A percentile compares a stretch with the other conserved stretches of the same genome.
phyloP scores from a whole-genome alignment of 92 coral and sea anemone genomes.

The Diadumene lineata region DNA sequence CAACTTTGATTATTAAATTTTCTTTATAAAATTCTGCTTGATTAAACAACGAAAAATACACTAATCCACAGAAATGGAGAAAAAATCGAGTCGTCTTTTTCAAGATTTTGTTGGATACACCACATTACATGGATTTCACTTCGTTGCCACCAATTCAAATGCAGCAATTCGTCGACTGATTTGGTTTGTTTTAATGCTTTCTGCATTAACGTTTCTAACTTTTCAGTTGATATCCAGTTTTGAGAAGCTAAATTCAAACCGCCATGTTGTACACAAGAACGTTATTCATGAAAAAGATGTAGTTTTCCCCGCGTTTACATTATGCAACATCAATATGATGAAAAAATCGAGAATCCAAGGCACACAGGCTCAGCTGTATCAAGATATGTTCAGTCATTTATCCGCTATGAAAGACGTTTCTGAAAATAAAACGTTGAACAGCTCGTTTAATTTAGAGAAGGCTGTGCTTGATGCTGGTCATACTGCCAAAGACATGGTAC shows the following conservation, averaged over 20 bases:
- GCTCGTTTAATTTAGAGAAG: too few relatives aligned
- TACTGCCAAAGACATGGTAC: constrained; percentile 42
- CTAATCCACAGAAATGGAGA: too few relatives aligned
- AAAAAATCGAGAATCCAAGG: constrained; percentile 36
- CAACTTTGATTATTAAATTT: too few relatives aligned
- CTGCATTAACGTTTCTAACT: constrained; percentile 1
- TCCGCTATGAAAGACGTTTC: not conserved
- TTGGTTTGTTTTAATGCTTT: constrained; percentile 20
- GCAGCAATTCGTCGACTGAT: constrained; percentile 33
- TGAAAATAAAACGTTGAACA: too few relatives aligned
- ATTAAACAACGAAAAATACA: too few relatives aligned
- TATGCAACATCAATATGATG: constrained; percentile 58
- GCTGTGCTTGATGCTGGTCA: constrained; percentile 59
- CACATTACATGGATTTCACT: constrained; percentile 51
- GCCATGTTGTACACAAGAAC: constrained; percentile 29
- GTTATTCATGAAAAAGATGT: constrained; percentile 33
- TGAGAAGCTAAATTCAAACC: constrained; percentile 21
- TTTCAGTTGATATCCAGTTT: constrained; percentile 19
- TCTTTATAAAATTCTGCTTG: too few relatives aligned
- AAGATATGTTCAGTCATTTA: constrained; percentile 23
- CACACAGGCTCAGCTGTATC: constrained; percentile 43
- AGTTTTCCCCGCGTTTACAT: too few relatives aligned
- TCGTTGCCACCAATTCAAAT: constrained; percentile 17
- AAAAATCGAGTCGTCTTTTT: constrained; percentile 3
- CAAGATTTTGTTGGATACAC: constrained; percentile 46